These are phyloP conservation scores for Leptestheria dahalacensis DNA, from an alignment of 1,140 invertebrate genomes.

Conservation along the genomic window DNA sequence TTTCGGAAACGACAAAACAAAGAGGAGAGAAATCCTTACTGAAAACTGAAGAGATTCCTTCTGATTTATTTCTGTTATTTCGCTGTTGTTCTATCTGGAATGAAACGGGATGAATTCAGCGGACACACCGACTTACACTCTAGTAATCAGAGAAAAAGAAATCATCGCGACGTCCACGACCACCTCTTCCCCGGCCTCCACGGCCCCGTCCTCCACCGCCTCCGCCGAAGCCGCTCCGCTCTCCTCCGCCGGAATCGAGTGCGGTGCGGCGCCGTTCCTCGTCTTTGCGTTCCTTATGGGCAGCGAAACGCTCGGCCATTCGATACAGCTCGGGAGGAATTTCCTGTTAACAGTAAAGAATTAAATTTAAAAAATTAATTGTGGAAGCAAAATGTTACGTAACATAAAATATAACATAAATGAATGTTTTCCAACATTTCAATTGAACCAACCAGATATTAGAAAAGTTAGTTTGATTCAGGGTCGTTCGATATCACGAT, in stretches of 20 bases:
- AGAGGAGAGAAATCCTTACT: neutral
- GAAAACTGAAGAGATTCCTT: neutral
- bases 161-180: neutral
- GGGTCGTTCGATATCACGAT: no score
- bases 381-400: neutral
- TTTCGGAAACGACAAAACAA: no score
- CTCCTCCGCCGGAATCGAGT: conserved; percentile 20
- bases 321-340: conserved; percentile 50
- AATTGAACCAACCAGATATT: no score
- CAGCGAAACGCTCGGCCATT: conserved; percentile 51
- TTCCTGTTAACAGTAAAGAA: conserved; percentile 26
- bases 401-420: neutral
- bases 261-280: conserved; percentile 28
- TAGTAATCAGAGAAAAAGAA: neutral
- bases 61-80: neutral
- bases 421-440: no score
- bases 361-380: neutral
- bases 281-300: conserved; percentile 40
- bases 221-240: conserved; percentile 24
- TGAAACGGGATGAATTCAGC: neutral
- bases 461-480: no score
- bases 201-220: conserved; percentile 26
- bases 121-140: neutral
- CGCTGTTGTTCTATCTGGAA: neutral
- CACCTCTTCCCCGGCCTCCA: conserved; percentile 21